Evolutionary conservation across 2,888 invertebrate genomes (phyloP).

Genomic region (Fragum whitleyi): DNA sequence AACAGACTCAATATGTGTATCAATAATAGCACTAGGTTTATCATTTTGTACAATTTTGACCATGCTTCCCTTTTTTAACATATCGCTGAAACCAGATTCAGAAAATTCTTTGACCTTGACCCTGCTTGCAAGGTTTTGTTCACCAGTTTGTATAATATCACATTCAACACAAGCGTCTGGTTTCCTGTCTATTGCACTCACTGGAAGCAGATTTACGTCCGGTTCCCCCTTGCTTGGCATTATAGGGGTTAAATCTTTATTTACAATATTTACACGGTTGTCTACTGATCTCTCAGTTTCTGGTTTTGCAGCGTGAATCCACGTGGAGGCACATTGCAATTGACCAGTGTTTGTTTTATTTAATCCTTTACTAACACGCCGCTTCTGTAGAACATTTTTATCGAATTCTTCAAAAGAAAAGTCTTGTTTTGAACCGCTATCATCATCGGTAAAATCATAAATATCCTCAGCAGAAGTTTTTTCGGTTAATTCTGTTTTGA

Average conservation of each 20-base stretch:
- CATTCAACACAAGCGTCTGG: neutral
- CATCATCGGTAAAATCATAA: slow-evolving; percentile 39
- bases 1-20: neutral
- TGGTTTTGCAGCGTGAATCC: neutral
- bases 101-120: neutral
- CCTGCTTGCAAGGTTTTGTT: neutral
- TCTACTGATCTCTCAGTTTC: neutral
- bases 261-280: slow-evolving; percentile 6
- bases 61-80: neutral
- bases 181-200: slow-evolving; percentile 3
- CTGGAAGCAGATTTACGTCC: neutral
- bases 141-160: slow-evolving; percentile 12
- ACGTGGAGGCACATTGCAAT: neutral
- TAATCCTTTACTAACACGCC: slow-evolving; percentile 9
- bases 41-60: neutral
- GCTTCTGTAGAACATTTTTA: slow-evolving; percentile 43
- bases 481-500: neutral
- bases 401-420: slow-evolving; percentile 45
- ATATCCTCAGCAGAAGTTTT: slow-evolving; percentile 29
- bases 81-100: neutral
- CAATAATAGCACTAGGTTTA: neutral
- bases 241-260: neutral
- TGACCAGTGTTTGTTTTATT: neutral
- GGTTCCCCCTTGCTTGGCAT: neutral
- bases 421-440: neutral